These are phyloP conservation scores for Plebejus argus DNA, from an alignment of 2,888 invertebrate species.

Conservation along the genomic window DNA sequence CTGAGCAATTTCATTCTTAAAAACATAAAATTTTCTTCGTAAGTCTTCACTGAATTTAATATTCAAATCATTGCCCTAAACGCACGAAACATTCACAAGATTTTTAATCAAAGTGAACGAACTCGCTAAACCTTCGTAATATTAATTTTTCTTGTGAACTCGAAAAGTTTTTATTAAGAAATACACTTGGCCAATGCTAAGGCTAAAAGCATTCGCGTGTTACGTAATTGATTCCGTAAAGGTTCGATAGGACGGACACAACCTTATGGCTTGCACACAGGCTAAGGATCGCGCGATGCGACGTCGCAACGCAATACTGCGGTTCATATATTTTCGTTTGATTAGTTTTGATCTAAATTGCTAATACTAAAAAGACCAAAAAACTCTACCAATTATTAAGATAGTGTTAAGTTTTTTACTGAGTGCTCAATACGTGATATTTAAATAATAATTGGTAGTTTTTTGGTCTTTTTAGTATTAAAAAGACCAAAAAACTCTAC, in stretches of 20 bases:
- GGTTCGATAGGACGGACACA: conserved; percentile 38
- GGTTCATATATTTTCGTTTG: neutral
- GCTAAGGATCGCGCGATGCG: neutral
- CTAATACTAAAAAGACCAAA: no score
- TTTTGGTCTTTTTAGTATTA: no score
- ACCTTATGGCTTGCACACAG: neutral
- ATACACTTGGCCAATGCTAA: conserved; percentile 42
- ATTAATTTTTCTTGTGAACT: conserved; percentile 23
- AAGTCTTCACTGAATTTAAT: conserved; percentile 4
- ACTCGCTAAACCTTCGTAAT: conserved; percentile 24
- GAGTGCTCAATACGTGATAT: no score
- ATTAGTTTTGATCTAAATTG: no score
- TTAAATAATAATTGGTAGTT: no score
- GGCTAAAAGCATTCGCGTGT: conserved; percentile 30
- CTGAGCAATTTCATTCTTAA: neutral
- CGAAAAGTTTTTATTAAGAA: conserved; percentile 38
- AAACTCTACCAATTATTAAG: no score
- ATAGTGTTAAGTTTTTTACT: no score
- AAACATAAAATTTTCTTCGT: neutral
- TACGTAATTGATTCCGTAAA: conserved; percentile 28
- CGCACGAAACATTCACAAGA: conserved; percentile 4
- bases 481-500: no score
- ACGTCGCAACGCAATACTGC: neutral
- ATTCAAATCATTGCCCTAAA: conserved; percentile 3
- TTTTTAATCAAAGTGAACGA: conserved; percentile 27